Evolutionary conservation across 2,113 vertebrate genomes (phyloP), one percentile per base, ranked within the genome.

Genomic region (Ammospiza nelsoni): DNA sequence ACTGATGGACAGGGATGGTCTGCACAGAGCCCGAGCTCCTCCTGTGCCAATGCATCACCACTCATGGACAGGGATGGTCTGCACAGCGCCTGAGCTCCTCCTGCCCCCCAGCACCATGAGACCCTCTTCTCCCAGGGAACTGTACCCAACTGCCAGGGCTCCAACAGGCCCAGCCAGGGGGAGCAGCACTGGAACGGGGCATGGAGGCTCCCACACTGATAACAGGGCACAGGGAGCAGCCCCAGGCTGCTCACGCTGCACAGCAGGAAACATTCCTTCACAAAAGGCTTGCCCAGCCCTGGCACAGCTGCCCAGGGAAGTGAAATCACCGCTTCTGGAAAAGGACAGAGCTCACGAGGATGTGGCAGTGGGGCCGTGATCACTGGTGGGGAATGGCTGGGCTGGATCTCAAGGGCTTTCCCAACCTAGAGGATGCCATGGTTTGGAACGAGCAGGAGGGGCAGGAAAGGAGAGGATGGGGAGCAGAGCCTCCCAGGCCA

Each of bases 311-410:
- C 66, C 66, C 68, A 21, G 61, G 68, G 37, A 3, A 4, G 21
- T 2, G 29, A 46, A 6, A 18, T 3, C 29, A 20, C 4, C 39
- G 19, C 0, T n/a, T 48, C 63, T 35, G 29, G 13, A 7, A 11
- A 28, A 3, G 46, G 1, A 7, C 46, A 2, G 0, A 9, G 1
- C 13, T 1, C 15, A 0, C 0, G 2, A 10, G 67, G 29, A 15
- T 66, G 76, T 37, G 41, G 39, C 11, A 44, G 3, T 7, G 12
- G 55, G 62, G 41, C 21, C 4, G 1, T 0, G 14, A 27, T 4
- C 0, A 9, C 19, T 9, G 86, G 2, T 46, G 59, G 29, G 48
- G 4, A 0, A 5, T 25, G 54, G 46, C 1, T 35, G 78, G n/a
- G 1, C 20, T 39, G 44, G 7, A 9, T 15, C 63, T 23, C 1